phyloP scores from a whole-genome alignment of 2,888 invertebrate genomes.

The Theretra japonica region DNA sequence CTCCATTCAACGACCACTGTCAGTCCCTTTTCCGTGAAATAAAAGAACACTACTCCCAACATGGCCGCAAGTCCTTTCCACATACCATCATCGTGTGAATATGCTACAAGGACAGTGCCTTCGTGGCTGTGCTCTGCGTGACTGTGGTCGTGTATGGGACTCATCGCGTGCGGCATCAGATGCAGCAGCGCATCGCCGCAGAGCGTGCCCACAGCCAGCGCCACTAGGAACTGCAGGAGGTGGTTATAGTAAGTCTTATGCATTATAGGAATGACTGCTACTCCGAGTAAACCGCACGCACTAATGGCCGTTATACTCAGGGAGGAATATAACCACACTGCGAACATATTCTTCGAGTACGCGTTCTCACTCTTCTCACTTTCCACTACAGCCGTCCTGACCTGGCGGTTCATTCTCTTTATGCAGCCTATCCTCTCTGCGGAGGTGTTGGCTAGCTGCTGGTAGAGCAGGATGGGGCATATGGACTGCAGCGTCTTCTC shows the following conservation, averaged over 20 bases:
- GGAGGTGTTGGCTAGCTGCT: slow-evolving; percentile 84
- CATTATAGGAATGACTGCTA: slow-evolving; percentile 96
- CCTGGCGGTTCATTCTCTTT: slow-evolving; percentile 57
- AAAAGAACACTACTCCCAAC: slow-evolving; percentile 94
- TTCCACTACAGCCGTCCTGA: slow-evolving; percentile 36
- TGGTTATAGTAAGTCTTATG: slow-evolving; percentile 94
- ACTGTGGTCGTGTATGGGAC: slow-evolving; percentile 62
- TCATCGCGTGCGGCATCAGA: slow-evolving; percentile 93
- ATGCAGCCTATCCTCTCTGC: slow-evolving; percentile 85
- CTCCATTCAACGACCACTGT: slow-evolving; percentile 93
- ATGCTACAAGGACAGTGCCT: slow-evolving; percentile 49
- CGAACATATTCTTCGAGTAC: slow-evolving; percentile 65
- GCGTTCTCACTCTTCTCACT: slow-evolving; percentile 52
- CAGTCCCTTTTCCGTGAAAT: slow-evolving; percentile 93
- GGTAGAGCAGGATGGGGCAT: slow-evolving; percentile 89
- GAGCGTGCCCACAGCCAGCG: slow-evolving; percentile 95
- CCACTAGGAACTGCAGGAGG: slow-evolving; percentile 95
- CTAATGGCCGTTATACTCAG: slow-evolving; percentile 93
- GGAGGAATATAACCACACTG: slow-evolving; percentile 94
- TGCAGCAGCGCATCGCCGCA: slow-evolving; percentile 97
- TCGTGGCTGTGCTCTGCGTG: slow-evolving; percentile 50
- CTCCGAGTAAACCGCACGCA: slow-evolving; percentile 93
- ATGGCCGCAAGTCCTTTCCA: slow-evolving; percentile 94
- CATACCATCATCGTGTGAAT: slow-evolving; percentile 88
- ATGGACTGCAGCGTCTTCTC: slow-evolving; percentile 78